Base-by-base conservation (phyloP, 64 coral and sea anemone species). In the Platygyra sinensis region DNA sequence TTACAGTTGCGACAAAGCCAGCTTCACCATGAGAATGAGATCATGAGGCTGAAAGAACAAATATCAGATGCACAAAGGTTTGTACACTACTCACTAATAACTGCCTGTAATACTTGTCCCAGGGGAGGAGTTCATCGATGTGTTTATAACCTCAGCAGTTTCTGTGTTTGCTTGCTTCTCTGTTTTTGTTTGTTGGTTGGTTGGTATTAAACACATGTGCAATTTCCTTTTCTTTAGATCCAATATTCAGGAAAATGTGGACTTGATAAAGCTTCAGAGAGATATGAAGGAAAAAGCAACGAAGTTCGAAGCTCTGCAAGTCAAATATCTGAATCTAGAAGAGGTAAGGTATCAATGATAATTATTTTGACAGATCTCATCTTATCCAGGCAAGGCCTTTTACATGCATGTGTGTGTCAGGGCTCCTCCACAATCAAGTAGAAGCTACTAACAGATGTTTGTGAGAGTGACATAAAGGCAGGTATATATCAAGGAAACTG, bases 241-340 rank as follows among this genome's bases (percentile, higher is more conserved):
- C 39, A 99, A 87, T 93, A 88, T 95, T 67, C 91, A 99, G 31
- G 97, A 99, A 64, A 99, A 94, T 89, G 94, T 96, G 20, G 97
- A 99, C 50, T 73, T 99, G 89, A 99, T 99, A 20, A 95, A 95
- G 80, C 85, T 99, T 73, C 97, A 99, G 78, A 83, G 94, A 52
- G 97, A 99, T 61, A 83, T 99, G 50, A 99, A 99, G 72, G 97
- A 99, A 62, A 99, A 99, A 59, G 86, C 89, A 15, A 93, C 77
- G 11, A 99, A 93, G 78, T 83, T 99, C n/a, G 94, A 99, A 80
- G 97, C 94, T 9, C 76, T 99, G 27, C 94, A 99, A 62, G 88
- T 94, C 13, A 96, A 99, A 86, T 99, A 95, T 81, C 76, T 89
- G 11, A 93, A 87, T 52, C 64, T 99, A 17, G 88, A 96, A 81